Evolutionary conservation across 1,140 invertebrate species (phyloP), one percentile per base, ranked within the genome.

Genomic region (Trachymyrmex septentrionalis): DNA sequence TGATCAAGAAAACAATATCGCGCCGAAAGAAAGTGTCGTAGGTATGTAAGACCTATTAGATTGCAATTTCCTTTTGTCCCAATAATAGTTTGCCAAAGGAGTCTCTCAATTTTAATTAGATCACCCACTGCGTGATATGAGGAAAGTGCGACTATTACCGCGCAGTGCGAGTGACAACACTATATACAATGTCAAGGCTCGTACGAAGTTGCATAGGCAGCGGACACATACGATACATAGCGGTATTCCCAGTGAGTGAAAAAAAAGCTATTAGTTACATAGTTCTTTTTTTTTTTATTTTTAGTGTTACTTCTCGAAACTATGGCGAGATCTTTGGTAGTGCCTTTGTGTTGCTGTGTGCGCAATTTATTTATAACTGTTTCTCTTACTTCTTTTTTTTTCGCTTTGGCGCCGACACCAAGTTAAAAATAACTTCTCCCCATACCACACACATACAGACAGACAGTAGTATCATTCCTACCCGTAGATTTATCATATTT

Each of bases 151-250:
- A 66, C 93, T 91, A 34, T 73, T 95, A 38, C 94, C 94, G 67
- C 87, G 95, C 67, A 95, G 95, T 75, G 92, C 90, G 0, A 95
- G 95, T 61, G 95, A 95, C 55, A 95, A 95, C 73, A 93, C 91
- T 10, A 92, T 95, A 81, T 95, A 95, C 86, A 94, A 90, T 77
- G 91, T 92, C 24, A 95, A 95, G 86, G 53, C 91, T 34, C 92
- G 94, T 7, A 85, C 81, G 2, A 95, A 95, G 71, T 81, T 91
- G 38, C 92, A 94, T 0, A 93, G 92, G 71, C 91, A 88, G 48
- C 92, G 94, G 6, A 87, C 91, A 0, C 93, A 92, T 44, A 91
- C 91, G 3, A 81, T 92, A 6, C 92, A 91, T 34, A 92, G 93
- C 14, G 94, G 92, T 71, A 93, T 95, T 86, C 93, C 95, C 21